These are phyloP conservation scores for Enteromius afrohamiltoni DNA, from an alignment of 2,797 vertebrate species.

Conservation along the genomic window DNA sequence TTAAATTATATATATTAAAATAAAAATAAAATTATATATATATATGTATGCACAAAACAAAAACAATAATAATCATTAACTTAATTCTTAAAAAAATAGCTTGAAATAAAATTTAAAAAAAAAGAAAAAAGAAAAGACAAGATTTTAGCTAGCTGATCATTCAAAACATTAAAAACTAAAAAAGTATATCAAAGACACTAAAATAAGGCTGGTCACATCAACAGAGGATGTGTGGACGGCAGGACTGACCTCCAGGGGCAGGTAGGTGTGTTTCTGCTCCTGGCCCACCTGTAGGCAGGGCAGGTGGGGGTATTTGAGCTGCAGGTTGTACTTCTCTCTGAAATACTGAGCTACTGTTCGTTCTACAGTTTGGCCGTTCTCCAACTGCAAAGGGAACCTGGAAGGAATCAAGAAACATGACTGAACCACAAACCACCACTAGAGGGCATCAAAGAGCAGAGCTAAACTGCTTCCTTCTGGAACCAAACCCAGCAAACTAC, in stretches of 20 bases:
- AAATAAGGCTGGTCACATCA: background rate
- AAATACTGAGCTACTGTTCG: constrained; percentile 99
- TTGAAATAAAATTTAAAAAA: background rate
- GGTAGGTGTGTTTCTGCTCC: constrained; percentile 99
- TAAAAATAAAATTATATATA: too few relatives aligned
- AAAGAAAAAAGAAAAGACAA: too few relatives aligned
- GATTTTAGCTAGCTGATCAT: too few relatives aligned
- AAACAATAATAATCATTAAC: too few relatives aligned
- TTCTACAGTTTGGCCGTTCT: constrained; percentile 98
- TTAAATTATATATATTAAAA: too few relatives aligned
- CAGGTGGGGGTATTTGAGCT: constrained; percentile 97
- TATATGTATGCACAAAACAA: too few relatives aligned
- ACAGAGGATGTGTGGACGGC: background rate
- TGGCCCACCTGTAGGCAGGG: constrained; percentile 99
- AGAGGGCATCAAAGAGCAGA: constrained; percentile 1
- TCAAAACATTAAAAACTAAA: background rate
- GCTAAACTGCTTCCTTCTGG: background rate
- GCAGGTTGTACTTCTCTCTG: constrained; percentile 98
- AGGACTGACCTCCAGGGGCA: constrained; percentile 93
- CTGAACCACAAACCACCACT: constrained; percentile 11
- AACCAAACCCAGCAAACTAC: too few relatives aligned
- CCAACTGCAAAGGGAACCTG: constrained; percentile 97
- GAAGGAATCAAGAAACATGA: background rate
- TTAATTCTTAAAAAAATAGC: too few relatives aligned
- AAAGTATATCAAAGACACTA: background rate